A percentile compares a stretch with the other conserved stretches of the same genome.
Conservation (phyloP, 2,888 invertebrate genomes). For the Capitulum mitella region DNA sequence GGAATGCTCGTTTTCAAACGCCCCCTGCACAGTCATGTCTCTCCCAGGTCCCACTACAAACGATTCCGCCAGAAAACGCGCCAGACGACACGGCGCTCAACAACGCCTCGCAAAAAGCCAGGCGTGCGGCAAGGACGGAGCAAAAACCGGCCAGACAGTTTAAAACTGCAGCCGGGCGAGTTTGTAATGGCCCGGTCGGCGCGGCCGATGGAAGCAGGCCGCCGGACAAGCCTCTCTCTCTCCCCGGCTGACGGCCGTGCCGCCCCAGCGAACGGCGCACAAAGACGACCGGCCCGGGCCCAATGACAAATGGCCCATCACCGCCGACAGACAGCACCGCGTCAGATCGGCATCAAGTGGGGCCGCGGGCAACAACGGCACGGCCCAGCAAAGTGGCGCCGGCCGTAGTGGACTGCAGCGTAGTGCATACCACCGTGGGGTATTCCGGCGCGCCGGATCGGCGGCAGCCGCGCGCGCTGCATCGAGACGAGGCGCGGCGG, state of each 20-base stretch:
- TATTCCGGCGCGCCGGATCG: background rate
- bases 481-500: too few relatives aligned
- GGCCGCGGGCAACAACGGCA: background rate
- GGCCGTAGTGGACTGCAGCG: background rate
- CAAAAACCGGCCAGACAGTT: background rate
- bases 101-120: background rate
- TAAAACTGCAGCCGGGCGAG: background rate
- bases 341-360: background rate
- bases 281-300: background rate
- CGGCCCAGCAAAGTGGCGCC: background rate
- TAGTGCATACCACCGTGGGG: background rate
- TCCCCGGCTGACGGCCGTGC: too few relatives aligned
- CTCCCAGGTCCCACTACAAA: too few relatives aligned
- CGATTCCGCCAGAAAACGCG: too few relatives aligned
- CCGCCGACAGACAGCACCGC: background rate
- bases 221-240: too few relatives aligned
- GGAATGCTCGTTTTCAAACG: too few relatives aligned
- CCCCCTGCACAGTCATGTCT: too few relatives aligned
- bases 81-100: too few relatives aligned
- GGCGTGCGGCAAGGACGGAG: background rate
- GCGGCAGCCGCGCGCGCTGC: too few relatives aligned
- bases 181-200: too few relatives aligned
- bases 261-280: too few relatives aligned
- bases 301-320: background rate
- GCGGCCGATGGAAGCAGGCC: too few relatives aligned